A percentile compares a stretch with the other conserved stretches of the same genome.
Evolutionary conservation across 2,888 invertebrate genomes (phyloP).

Genomic region (Mimachlamys varia): DNA sequence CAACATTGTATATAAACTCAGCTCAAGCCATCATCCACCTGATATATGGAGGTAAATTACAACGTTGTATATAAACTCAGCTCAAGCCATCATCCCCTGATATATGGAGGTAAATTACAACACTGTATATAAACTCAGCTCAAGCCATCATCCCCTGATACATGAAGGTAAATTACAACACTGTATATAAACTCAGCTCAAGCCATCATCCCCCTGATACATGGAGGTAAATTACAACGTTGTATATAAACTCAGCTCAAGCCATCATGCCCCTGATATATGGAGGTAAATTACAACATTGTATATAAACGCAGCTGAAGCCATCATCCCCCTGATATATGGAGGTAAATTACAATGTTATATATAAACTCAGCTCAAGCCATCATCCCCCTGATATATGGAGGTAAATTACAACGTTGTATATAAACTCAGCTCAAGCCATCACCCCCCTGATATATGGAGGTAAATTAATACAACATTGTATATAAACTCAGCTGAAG

Average conservation of each 20-base stretch:
- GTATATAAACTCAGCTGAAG: too few species aligned
- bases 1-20: too few species aligned
- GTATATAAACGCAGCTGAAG: constrained; percentile 59
- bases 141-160: constrained; percentile 72
- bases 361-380: constrained; percentile 59
- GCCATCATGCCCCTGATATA: constrained; percentile 74
- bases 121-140: too few species aligned
- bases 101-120: constrained; percentile 71
- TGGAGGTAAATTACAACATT: constrained; percentile 68
- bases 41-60: constrained; percentile 72
- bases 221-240: constrained; percentile 69
- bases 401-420: constrained; percentile 66
- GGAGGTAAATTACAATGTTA: constrained; percentile 70
- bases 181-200: too few species aligned
- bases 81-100: constrained; percentile 71
- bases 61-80: too few species aligned
- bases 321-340: constrained; percentile 73
- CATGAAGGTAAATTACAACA: constrained; percentile 69
- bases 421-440: constrained; percentile 60
- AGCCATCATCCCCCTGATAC: constrained; percentile 73
- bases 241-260: too few species aligned
- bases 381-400: constrained; percentile 74
- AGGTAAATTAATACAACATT: constrained; percentile 62
- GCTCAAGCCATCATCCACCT: constrained; percentile 71
- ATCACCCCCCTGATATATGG: constrained; percentile 76